A percentile compares a stretch with the other conserved stretches of the same genome.
phyloP scores from a whole-genome alignment of 2,888 invertebrate genomes.

The Drosophila demipolita region DNA sequence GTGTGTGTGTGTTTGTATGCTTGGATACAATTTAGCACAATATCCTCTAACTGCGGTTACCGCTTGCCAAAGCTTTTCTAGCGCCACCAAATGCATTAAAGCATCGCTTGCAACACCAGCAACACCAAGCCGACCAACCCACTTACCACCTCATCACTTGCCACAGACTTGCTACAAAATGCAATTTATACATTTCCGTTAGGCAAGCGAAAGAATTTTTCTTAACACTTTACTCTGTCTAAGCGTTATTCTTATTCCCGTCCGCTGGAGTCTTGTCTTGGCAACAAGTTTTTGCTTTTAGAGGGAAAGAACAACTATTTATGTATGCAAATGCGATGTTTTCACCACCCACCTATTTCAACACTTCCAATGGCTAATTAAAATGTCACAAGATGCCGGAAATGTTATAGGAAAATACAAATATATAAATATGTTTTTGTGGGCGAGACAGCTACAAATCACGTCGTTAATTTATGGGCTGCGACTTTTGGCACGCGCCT shows the following conservation, averaged over 20 bases:
- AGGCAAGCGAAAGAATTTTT: conserved; percentile 70
- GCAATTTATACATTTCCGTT: conserved; percentile 81
- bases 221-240: conserved; percentile 15
- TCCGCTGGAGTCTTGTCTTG: conserved; percentile 22
- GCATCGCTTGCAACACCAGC: conserved; percentile 12
- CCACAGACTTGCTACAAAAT: conserved; percentile 62
- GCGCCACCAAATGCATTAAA: conserved; percentile 51
- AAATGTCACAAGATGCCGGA: conserved; percentile 59
- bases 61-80: conserved; percentile 33
- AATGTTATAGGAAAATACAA: conserved; percentile 43
- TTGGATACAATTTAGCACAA: conserved; percentile 70
- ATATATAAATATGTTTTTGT: conserved; percentile 11
- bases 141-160: conserved; percentile 2
- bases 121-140: background rate
- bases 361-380: conserved; percentile 66
- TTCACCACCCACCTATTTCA: conserved; percentile 10
- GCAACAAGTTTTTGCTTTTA: conserved; percentile 76
- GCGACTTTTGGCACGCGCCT: conserved; percentile 67
- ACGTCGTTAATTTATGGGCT: conserved; percentile 67
- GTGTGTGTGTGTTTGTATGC: conserved; percentile 29
- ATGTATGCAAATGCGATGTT: background rate
- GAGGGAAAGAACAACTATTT: conserved; percentile 38
- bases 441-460: conserved; percentile 50
- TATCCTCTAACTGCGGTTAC: conserved; percentile 57
- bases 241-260: conserved; percentile 2